Evolutionary conservation across 2,888 invertebrate genomes (phyloP), one percentile per base, ranked within the genome.

Genomic region (Ariolimax columbianus): DNA sequence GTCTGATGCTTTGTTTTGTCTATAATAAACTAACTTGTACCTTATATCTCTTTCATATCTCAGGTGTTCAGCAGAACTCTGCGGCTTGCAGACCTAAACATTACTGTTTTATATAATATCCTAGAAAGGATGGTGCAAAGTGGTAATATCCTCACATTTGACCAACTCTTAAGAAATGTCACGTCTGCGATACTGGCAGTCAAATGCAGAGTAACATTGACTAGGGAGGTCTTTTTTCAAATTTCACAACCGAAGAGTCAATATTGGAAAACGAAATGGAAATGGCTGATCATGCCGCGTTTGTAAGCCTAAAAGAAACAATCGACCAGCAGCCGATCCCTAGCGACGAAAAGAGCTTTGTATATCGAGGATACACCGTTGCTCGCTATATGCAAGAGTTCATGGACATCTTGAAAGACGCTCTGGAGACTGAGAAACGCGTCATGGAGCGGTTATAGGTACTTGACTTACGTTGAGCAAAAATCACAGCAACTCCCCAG

Each of bases 221-320:
- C 73, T 47, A 73, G 73, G 9, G n/a, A 43, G 14, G 73, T 30
- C 30, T 26, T n/a, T n/a, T n/a, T 11, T 43, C 43, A 7, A 47
- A 73, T 73, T 73, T 73, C 14, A 73, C 73, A 19, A n/a, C 43
- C 7, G 73, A 73, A 73, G 73, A 73, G 26, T n/a, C 43, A n/a
- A n/a, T n/a, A n/a, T n/a, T n/a, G 2, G 43, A 73, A n/a, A 43
- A 26, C 30, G 73, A 73, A 30, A 43, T 7, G 43, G 14, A 11
- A 43, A 26, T 30, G n/a, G 40, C 43, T 47, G 73, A 73, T 43
- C 47, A 43, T 43, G 47, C 43, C 14, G 73, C 26, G 73, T 73
- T 73, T 73, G n/a, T 43, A 43, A 73, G 3, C 11, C 43, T 73
- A n/a, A 30, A 73, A 43, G 73, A 73, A 73, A 30, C 73, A 26